These are phyloP conservation scores for Drosophila ezoana DNA, from an alignment of 2,888 invertebrate species.

Conservation along the genomic window DNA sequence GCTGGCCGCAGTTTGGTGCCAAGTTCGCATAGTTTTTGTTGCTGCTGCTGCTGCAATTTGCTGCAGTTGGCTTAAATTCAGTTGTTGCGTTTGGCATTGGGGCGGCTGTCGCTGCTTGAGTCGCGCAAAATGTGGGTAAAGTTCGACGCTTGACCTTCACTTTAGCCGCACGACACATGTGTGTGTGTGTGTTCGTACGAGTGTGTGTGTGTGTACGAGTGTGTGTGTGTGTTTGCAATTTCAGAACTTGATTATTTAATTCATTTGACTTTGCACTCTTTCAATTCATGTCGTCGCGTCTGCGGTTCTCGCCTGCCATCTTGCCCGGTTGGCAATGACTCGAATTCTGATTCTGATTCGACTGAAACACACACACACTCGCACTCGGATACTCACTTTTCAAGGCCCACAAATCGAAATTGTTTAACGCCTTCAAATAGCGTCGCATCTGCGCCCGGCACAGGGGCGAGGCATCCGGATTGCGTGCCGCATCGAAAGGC, in stretches of 20 bases:
- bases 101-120: slow-evolving; percentile 32
- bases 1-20: slow-evolving; percentile 63
- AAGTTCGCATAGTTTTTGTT: slow-evolving; percentile 58
- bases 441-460: slow-evolving; percentile 80
- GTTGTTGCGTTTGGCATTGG: slow-evolving; percentile 56
- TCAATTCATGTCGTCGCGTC: slow-evolving; percentile 73
- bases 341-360: slow-evolving; percentile 47
- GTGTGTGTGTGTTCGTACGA: neutral
- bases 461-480: slow-evolving; percentile 75
- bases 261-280: slow-evolving; percentile 78
- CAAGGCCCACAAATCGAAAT: slow-evolving; percentile 84
- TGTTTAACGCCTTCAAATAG: slow-evolving; percentile 79
- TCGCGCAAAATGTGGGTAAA: slow-evolving; percentile 78
- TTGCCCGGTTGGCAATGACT: slow-evolving; percentile 75
- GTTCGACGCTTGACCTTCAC: slow-evolving; percentile 80
- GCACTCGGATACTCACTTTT: slow-evolving; percentile 80
- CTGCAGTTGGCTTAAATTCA: slow-evolving; percentile 63
- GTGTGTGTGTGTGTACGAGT: neutral
- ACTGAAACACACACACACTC: slow-evolving; percentile 7
- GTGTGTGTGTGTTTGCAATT: slow-evolving; percentile 50
- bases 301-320: slow-evolving; percentile 65
- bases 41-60: slow-evolving; percentile 48
- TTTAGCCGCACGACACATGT: slow-evolving; percentile 54
- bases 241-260: slow-evolving; percentile 69
- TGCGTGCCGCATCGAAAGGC: slow-evolving; percentile 82